Evolutionary conservation across 1,140 invertebrate genomes (phyloP).

Genomic region (Drosophila grimshawi): DNA sequence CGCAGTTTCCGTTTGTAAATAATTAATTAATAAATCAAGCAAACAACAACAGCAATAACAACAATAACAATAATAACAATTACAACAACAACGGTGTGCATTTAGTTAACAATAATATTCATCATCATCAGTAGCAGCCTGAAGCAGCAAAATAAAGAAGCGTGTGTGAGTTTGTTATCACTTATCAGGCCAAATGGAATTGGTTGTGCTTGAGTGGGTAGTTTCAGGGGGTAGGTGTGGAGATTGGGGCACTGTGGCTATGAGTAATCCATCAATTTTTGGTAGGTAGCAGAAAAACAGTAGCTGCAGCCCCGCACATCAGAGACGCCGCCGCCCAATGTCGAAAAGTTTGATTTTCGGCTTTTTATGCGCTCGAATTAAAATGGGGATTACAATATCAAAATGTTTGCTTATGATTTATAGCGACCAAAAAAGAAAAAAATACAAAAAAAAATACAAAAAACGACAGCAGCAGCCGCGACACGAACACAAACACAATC

Average conservation of each 20-base stretch:
- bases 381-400: constrained; percentile 84
- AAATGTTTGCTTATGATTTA: constrained; percentile 84
- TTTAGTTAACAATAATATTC: constrained; percentile 40
- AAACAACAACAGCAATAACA: constrained; percentile 48
- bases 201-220: neutral
- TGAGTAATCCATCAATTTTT: constrained; percentile 81
- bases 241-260: constrained; percentile 15
- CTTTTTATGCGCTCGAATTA: constrained; percentile 84
- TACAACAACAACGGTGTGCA: constrained; percentile 39
- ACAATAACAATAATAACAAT: constrained; percentile 10
- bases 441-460: constrained; percentile 7
- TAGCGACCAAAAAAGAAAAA: constrained; percentile 70
- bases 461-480: neutral
- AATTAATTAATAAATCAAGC: constrained; percentile 83
- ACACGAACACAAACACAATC: constrained; percentile 5
- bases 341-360: constrained; percentile 84
- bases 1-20: constrained; percentile 71
- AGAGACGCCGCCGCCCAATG: constrained; percentile 78
- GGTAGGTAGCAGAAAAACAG: constrained; percentile 56
- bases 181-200: constrained; percentile 51
- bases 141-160: constrained; percentile 30
- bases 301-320: constrained; percentile 68
- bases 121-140: constrained; percentile 55
- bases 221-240: neutral
- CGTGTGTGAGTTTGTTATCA: constrained; percentile 52